A percentile compares a stretch with the other conserved stretches of the same genome.
Evolutionary conservation across 2,113 vertebrate species (phyloP).

Genomic region (Dendrocopos noguchii): DNA sequence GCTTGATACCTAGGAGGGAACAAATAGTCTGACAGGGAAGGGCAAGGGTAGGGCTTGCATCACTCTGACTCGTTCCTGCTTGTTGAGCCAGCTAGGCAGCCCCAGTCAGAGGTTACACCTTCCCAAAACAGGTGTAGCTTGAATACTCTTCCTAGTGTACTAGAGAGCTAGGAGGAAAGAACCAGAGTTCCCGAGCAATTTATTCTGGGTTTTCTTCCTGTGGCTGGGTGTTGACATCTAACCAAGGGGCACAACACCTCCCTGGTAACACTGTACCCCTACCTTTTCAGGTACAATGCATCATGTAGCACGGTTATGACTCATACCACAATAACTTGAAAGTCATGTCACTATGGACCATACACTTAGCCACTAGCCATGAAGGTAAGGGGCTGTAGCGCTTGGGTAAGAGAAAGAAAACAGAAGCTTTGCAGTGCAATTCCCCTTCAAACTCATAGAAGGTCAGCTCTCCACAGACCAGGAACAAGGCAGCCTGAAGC

Average conservation of each 20-base stretch:
- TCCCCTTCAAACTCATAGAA: neutral
- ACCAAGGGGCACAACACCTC: neutral
- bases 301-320: neutral
- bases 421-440: neutral
- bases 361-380: neutral
- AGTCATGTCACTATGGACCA: neutral
- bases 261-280: neutral
- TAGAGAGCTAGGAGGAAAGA: neutral
- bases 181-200: neutral
- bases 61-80: constrained; percentile 41
- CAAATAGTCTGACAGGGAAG: constrained; percentile 59
- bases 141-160: neutral
- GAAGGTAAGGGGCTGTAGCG: neutral
- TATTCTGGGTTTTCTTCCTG: neutral
- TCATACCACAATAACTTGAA: neutral
- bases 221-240: neutral
- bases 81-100: constrained; percentile 59
- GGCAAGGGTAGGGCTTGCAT: constrained; percentile 54
- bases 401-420: neutral
- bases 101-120: constrained; percentile 59
- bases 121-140: constrained; percentile 56
- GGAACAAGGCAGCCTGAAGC: neutral
- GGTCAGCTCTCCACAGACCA: neutral
- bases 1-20: constrained; percentile 9
- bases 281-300: neutral